Percentiles rank a stretch among this genome's conserved stretches.
Conservation (phyloP, 2,888 invertebrate genomes). For the Graphium colonna region DNA sequence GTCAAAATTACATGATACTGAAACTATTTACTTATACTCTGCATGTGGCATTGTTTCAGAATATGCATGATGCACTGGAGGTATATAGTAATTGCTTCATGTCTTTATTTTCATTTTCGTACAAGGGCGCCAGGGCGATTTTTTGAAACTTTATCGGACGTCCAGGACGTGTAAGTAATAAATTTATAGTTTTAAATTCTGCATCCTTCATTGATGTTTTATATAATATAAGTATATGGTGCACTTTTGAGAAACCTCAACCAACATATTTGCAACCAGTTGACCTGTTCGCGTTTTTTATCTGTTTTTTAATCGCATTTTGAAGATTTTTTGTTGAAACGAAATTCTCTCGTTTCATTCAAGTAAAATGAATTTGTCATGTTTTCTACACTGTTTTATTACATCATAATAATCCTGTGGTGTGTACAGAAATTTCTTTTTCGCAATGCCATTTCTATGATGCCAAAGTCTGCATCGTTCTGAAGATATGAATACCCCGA, state of each 20-base stretch:
- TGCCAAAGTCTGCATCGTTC: too few relatives aligned
- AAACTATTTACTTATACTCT: slow-evolving; percentile 21
- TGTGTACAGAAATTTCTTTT: slow-evolving; percentile 11
- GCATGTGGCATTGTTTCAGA: too few relatives aligned
- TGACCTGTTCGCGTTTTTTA: slow-evolving; percentile 3
- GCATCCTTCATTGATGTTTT: too few relatives aligned
- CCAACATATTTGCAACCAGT: slow-evolving; percentile 12
- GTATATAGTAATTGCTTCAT: slow-evolving; percentile 13
- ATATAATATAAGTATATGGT: slow-evolving; percentile 21
- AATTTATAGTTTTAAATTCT: slow-evolving; percentile 21
- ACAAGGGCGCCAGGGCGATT: slow-evolving; percentile 19
- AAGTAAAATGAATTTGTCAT: slow-evolving; percentile 2
- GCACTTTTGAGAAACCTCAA: slow-evolving; percentile 19
- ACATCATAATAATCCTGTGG: slow-evolving; percentile 12
- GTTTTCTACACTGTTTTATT: slow-evolving; percentile 9
- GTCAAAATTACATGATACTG: slow-evolving; percentile 21
- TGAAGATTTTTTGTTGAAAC: too few relatives aligned
- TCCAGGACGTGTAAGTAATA: slow-evolving; percentile 16
- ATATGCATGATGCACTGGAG: too few relatives aligned
- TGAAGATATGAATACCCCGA: slow-evolving; percentile 28
- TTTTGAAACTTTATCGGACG: slow-evolving; percentile 19
- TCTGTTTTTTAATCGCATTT: too few relatives aligned
- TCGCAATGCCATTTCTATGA: too few relatives aligned
- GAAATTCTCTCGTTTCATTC: slow-evolving; percentile 25
- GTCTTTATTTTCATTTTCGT: slow-evolving; percentile 15